Evolutionary conservation across 2,797 vertebrate genomes (phyloP).

Genomic region (Sebastes matsubarae): DNA sequence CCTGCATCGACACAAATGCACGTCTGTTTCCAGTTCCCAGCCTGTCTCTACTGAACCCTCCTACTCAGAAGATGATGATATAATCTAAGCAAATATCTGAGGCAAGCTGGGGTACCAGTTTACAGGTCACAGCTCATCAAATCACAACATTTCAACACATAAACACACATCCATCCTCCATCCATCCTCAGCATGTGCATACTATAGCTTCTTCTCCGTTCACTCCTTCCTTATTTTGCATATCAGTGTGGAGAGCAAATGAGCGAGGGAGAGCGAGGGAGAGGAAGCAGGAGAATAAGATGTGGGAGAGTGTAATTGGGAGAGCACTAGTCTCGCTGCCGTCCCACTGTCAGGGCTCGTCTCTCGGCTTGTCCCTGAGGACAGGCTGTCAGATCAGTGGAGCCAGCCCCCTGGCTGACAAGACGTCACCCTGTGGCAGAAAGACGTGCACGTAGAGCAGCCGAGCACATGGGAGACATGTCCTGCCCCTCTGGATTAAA

Average conservation of each 20-base stretch:
- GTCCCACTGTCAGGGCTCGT: constrained; percentile 49
- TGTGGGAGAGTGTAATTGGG: constrained; percentile 49
- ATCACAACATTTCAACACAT: constrained; percentile 7
- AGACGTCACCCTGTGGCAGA: constrained; percentile 50
- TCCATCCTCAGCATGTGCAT: background rate
- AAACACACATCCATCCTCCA: background rate
- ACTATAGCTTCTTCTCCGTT: background rate
- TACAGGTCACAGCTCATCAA: constrained; percentile 13
- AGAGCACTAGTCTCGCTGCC: constrained; percentile 28
- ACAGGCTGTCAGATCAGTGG: constrained; percentile 62
- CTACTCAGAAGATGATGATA: background rate
- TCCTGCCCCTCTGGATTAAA: constrained; percentile 30
- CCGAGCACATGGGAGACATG: constrained; percentile 7
- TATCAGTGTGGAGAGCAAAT: background rate
- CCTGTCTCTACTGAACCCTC: background rate
- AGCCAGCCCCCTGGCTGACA: constrained; percentile 56
- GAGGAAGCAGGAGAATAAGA: background rate
- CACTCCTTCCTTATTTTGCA: background rate
- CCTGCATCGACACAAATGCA: constrained; percentile 11
- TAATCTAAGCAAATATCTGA: constrained; percentile 14
- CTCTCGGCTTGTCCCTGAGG: constrained; percentile 57
- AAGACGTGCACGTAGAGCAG: constrained; percentile 8
- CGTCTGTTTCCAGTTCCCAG: constrained; percentile 7
- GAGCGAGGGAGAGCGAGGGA: background rate
- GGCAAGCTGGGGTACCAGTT: background rate